Percentiles rank a stretch among this genome's conserved stretches.
Conservation (phyloP, 2,113 vertebrate genomes). For the Neofelis nebulosa region DNA sequence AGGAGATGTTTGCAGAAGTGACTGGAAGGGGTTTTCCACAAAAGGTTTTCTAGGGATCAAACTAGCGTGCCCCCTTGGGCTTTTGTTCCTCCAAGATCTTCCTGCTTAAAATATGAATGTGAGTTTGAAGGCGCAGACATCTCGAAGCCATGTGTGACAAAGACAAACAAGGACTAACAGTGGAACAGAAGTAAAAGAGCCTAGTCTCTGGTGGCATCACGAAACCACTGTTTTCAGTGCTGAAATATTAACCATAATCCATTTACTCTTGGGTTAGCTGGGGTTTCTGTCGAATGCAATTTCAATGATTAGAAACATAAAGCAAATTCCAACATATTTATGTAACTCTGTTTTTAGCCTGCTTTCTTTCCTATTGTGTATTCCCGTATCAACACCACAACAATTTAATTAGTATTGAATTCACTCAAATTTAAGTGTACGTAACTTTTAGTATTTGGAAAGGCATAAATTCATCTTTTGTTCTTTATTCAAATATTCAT, state of each 20-base stretch:
- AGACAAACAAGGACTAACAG: background rate
- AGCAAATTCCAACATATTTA: background rate
- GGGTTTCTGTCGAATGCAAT: background rate
- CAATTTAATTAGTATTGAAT: background rate
- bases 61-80: background rate
- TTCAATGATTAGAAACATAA: background rate
- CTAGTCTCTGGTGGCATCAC: accelerated
- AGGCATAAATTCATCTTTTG: background rate
- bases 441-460: background rate
- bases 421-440: background rate
- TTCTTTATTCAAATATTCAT: background rate
- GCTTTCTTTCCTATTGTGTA: background rate
- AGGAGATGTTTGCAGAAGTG: background rate
- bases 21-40: background rate
- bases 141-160: background rate
- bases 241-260: background rate
- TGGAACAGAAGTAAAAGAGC: background rate
- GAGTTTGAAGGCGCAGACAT: background rate
- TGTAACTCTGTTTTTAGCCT: background rate
- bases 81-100: background rate
- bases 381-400: background rate
- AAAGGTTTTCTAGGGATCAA: background rate
- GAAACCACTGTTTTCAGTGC: background rate
- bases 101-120: background rate
- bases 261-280: background rate